These are phyloP conservation scores for Lagopus muta DNA, from an alignment of 2,113 vertebrate genomes.

Conservation along the genomic window DNA sequence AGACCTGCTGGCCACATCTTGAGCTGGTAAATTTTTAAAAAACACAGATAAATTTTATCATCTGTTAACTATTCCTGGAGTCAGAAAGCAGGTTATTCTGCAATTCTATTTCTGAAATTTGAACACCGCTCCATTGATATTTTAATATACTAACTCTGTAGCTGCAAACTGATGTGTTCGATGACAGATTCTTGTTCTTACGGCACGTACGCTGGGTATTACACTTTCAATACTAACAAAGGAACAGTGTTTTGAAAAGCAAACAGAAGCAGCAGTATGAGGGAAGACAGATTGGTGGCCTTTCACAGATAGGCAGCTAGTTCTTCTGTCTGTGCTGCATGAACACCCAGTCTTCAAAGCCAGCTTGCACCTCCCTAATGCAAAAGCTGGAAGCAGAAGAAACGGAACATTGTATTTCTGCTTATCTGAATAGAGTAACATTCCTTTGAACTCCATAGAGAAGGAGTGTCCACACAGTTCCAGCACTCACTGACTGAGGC, in stretches of 20 bases:
- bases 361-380: not conserved
- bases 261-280: not conserved
- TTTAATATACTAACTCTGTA: not conserved
- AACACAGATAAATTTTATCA: not conserved
- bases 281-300: not conserved
- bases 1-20: no score
- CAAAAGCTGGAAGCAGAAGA: not conserved
- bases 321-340: not conserved
- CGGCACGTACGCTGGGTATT: accelerated
- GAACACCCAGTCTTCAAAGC: not conserved
- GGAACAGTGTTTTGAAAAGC: not conserved
- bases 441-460: not conserved
- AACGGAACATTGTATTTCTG: not conserved
- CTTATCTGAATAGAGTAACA: not conserved
- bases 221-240: not conserved
- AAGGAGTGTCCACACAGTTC: not conserved
- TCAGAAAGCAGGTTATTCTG: not conserved
- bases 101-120: not conserved
- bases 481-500: not conserved
- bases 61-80: not conserved
- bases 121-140: not conserved
- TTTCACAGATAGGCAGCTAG: not conserved
- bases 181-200: not conserved
- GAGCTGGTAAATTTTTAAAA: not conserved
- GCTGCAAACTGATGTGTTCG: not conserved